phyloP scores from a whole-genome alignment of 2,113 vertebrate species.

The Burhinus oedicnemus region DNA sequence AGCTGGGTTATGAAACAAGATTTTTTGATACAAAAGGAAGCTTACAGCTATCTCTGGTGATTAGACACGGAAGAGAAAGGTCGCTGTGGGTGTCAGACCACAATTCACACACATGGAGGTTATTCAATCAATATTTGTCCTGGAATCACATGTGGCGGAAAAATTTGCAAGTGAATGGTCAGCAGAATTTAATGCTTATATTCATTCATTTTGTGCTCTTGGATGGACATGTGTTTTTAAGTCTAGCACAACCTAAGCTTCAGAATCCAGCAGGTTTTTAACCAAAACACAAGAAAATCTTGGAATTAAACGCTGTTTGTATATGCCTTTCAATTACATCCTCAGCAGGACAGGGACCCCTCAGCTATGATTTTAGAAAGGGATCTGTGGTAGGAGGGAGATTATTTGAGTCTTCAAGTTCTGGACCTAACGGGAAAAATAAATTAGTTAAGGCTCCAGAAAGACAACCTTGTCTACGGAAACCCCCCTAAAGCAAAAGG shows the following conservation, averaged over 20 bases:
- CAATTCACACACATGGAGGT: neutral
- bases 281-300: neutral
- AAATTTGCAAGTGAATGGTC: slow-evolving; percentile 33
- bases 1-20: slow-evolving; percentile 35
- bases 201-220: slow-evolving; percentile 37
- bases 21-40: slow-evolving; percentile 57
- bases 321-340: neutral
- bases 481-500: neutral
- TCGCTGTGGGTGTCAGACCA: slow-evolving; percentile 10
- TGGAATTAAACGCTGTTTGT: neutral
- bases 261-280: neutral
- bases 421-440: neutral
- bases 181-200: slow-evolving; percentile 3
- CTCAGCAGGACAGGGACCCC: neutral
- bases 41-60: slow-evolving; percentile 19
- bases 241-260: neutral
- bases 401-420: neutral
- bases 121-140: slow-evolving; percentile 56
- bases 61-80: slow-evolving; percentile 32
- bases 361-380: neutral
- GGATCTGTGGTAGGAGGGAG: neutral
- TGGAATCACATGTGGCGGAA: neutral
- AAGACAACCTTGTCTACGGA: neutral
- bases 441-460: neutral
- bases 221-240: neutral